Evolutionary conservation across 2,888 invertebrate genomes (phyloP).

Genomic region (Metopia argyrocephala): DNA sequence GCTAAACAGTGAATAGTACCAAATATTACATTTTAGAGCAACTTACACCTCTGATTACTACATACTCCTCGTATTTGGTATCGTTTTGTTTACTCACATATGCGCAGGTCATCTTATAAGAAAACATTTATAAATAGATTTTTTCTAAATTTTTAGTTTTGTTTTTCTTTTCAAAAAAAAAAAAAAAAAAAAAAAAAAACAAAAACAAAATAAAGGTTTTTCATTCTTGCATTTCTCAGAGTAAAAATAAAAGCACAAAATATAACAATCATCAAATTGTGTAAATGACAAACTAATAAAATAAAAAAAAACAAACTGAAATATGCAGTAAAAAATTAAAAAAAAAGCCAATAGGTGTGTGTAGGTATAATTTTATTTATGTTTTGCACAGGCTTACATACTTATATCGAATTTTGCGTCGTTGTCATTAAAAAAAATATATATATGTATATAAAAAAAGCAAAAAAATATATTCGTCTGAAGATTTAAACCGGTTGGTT

Average conservation of each 20-base stretch:
- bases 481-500: slow-evolving; percentile 43
- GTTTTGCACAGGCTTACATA: neutral
- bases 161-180: slow-evolving; percentile 31
- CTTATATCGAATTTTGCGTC: slow-evolving; percentile 29
- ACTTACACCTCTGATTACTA: neutral
- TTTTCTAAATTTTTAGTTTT: slow-evolving; percentile 20
- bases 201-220: slow-evolving; percentile 24
- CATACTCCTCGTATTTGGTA: too few relatives aligned
- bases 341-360: slow-evolving; percentile 6
- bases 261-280: too few relatives aligned
- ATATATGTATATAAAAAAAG: too few relatives aligned
- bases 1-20: neutral
- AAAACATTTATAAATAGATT: slow-evolving; percentile 52
- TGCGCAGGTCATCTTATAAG: slow-evolving; percentile 56
- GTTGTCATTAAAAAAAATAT: slow-evolving; percentile 23
- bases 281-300: neutral
- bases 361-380: neutral
- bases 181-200: slow-evolving; percentile 35
- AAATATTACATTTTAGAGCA: neutral
- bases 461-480: neutral
- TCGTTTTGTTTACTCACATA: slow-evolving; percentile 31
- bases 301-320: slow-evolving; percentile 38
- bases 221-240: too few relatives aligned
- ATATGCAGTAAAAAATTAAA: slow-evolving; percentile 7
- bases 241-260: too few relatives aligned